Base-by-base conservation (phyloP, 1,140 invertebrate species). In the Pseudomyrmex dendroicus region DNA sequence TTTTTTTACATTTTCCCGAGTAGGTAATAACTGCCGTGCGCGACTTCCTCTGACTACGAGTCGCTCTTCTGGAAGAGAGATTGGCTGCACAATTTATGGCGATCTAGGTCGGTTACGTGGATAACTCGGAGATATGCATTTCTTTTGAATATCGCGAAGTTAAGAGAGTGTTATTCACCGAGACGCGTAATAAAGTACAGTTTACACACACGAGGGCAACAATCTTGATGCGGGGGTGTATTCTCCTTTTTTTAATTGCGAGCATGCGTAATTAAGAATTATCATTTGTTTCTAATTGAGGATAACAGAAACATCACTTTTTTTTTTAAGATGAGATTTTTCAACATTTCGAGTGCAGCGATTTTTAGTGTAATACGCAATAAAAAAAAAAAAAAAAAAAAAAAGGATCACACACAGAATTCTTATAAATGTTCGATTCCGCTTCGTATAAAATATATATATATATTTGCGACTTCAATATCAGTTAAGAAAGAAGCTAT, bases 31-130 rank as follows among this genome's bases (percentile, higher is more conserved):
- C 59, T 82, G n/a, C 59, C 54, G 52, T 63, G 46, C 57, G 70
- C 57, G 70, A 74, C 57, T 82, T 73, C 50, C 61, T 63, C 57
- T 59, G 20, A 48, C 52, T 57, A 62, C 22, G 20, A 50, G 56
- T 48, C 70, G 78, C 20, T 73, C 78, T 82, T 82, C 72, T 62
- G 68, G 78, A 82, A 82, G 72, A 82, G 78, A 64, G 70, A 82
- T 82, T 61, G 57, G 35, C 57, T 7, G 70, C 70, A 52, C 78
- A 52, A 82, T 50, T 72, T 82, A 82, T 74, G 59, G 78, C 78
- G 59, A 82, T 82, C 56, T 62, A 74, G 78, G 78, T 82, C 78
- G 72, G 48, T 74, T 72, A 62, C 22, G 22, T 70, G 50, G 48
- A 73, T 74, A 63, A 62, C 72, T 74, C n/a, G 57, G 48, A 63